Evolutionary conservation across 2,113 vertebrate genomes (phyloP).

Genomic region (Arvicanthis niloticus): DNA sequence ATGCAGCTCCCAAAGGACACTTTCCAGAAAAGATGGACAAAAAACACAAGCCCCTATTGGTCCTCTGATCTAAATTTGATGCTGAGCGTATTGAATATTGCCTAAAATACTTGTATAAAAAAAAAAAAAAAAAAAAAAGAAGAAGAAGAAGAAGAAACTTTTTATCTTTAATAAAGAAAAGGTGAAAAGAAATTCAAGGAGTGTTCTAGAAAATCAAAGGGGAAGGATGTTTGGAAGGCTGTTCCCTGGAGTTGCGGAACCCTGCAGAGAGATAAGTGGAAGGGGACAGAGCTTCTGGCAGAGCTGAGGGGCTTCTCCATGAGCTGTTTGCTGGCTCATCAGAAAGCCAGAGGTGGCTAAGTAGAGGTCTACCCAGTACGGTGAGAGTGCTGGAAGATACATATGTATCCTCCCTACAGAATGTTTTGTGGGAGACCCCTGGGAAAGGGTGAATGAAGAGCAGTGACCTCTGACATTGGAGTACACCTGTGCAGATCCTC

Average conservation of each 20-base stretch:
- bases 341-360: background rate
- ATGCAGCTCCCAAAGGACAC: background rate
- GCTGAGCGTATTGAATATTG: background rate
- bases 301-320: accelerated
- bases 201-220: background rate
- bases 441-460: background rate
- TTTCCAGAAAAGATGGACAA: background rate
- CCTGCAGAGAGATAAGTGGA: background rate
- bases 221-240: background rate
- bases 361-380: background rate
- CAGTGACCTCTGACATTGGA: background rate
- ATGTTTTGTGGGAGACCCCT: background rate
- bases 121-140: background rate
- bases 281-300: background rate
- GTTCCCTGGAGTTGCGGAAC: accelerated
- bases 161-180: background rate
- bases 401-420: background rate
- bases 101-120: background rate
- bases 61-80: background rate
- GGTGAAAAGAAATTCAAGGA: background rate
- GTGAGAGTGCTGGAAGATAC: no score
- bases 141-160: background rate
- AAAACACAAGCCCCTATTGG: no score
- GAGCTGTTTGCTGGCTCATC: background rate
- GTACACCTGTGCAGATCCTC: background rate